Percentiles rank a stretch among this genome's conserved stretches.
phyloP scores from a whole-genome alignment of 2,113 vertebrate species.

The Notiomystis cincta region DNA sequence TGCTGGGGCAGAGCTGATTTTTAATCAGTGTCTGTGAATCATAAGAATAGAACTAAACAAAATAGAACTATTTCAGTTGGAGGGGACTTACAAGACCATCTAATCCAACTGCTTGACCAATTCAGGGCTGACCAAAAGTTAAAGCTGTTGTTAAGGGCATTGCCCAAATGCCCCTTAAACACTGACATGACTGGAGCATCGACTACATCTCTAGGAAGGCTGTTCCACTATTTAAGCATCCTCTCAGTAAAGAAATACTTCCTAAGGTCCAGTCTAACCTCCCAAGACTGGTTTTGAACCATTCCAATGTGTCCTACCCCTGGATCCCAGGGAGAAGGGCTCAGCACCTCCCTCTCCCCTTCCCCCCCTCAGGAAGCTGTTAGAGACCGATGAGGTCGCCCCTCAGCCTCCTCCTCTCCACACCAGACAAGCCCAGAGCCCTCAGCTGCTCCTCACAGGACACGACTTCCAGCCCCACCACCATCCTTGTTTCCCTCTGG shows the following conservation, averaged over 20 bases:
- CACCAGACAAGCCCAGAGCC: neutral
- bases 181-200: neutral
- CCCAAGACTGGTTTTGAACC: neutral
- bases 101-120: neutral
- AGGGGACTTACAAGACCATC: neutral
- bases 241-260: neutral
- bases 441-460: neutral
- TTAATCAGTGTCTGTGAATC: neutral
- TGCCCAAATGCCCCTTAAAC: neutral
- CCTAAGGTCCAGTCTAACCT: neutral
- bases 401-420: neutral
- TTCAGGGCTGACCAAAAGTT: neutral
- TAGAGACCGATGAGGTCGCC: neutral
- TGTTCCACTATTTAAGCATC: neutral
- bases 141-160: neutral
- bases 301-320: neutral
- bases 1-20: neutral
- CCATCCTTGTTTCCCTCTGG: neutral
- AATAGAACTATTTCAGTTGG: neutral
- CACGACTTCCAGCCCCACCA: neutral
- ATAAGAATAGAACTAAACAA: neutral
- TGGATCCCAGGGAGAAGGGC: neutral
- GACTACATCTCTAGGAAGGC: neutral
- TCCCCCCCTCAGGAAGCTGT: neutral
- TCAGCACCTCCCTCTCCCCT: neutral